Evolutionary conservation across 2,888 invertebrate genomes (phyloP).

Genomic region (Agonopterix subpropinquella): DNA sequence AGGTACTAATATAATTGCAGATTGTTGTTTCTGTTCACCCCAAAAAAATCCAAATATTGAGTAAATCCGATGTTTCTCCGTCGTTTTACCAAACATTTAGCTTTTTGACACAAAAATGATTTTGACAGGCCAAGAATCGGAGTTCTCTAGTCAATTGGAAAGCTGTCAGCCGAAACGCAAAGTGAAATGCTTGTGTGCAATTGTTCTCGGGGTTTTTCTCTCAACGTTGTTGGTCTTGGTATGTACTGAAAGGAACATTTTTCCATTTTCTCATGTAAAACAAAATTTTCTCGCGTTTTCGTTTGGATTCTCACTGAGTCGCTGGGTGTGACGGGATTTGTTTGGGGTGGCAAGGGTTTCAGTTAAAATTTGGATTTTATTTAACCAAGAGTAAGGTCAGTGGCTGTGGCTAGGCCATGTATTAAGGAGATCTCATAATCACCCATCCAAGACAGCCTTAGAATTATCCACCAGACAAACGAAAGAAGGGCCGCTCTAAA

Average conservation of each 20-base stretch:
- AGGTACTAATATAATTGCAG: too few relatives aligned
- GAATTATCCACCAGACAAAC: too few relatives aligned
- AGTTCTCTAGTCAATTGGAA: slow-evolving; percentile 42
- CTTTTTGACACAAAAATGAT: slow-evolving; percentile 2
- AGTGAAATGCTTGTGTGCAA: slow-evolving; percentile 18
- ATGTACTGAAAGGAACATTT: slow-evolving; percentile 37
- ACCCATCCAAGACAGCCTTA: too few relatives aligned
- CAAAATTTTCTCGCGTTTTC: slow-evolving; percentile 65
- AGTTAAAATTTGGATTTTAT: background rate
- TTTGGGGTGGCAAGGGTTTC: slow-evolving; percentile 32
- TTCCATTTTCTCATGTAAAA: slow-evolving; percentile 70
- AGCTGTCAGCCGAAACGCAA: slow-evolving; percentile 45
- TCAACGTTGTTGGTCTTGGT: slow-evolving; percentile 14
- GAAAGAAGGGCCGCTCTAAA: too few relatives aligned
- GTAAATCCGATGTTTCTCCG: too few relatives aligned
- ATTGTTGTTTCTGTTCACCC: too few relatives aligned
- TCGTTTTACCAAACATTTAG: too few relatives aligned
- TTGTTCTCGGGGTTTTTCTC: slow-evolving; percentile 36
- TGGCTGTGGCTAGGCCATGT: too few relatives aligned
- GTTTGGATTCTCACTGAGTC: slow-evolving; percentile 51
- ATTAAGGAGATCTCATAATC: too few relatives aligned
- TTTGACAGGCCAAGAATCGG: slow-evolving; percentile 26
- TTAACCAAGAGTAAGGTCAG: too few relatives aligned
- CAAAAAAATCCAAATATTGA: too few relatives aligned
- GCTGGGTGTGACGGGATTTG: slow-evolving; percentile 63